phyloP scores from a whole-genome alignment of 2,888 invertebrate genomes.

The Perdita meconis region DNA sequence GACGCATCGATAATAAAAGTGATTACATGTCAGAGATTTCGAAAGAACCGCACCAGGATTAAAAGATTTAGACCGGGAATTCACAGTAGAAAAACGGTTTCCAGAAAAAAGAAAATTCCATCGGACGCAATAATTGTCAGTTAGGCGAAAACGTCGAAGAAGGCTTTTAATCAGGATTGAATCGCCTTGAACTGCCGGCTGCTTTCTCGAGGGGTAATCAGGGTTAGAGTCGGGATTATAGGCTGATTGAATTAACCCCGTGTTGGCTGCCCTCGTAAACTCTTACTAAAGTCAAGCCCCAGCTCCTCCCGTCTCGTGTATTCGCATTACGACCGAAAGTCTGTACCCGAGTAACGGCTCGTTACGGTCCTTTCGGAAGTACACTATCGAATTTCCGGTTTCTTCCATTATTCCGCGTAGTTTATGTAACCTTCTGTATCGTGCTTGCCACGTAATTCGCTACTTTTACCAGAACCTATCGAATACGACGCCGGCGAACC shows the following conservation, averaged over 20 bases:
- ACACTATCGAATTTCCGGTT: constrained; percentile 70
- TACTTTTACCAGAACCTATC: constrained; percentile 41
- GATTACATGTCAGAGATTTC: too few species aligned
- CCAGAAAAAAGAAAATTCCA: constrained; percentile 9
- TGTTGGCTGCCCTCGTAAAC: constrained; percentile 83
- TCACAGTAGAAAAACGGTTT: constrained; percentile 1
- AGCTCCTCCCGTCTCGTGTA: constrained; percentile 83
- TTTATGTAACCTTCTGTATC: constrained; percentile 52
- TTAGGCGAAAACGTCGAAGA: constrained; percentile 62
- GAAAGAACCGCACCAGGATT: too few species aligned
- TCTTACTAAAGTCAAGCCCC: constrained; percentile 81
- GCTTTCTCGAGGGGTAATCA: constrained; percentile 78
- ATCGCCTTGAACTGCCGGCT: constrained; percentile 66
- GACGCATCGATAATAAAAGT: too few species aligned
- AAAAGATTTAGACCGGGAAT: too few species aligned
- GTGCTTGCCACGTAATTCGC: constrained; percentile 32
- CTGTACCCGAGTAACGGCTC: constrained; percentile 76
- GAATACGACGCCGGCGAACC: not conserved
- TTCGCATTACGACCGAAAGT: constrained; percentile 78
- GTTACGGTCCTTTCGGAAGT: constrained; percentile 72
- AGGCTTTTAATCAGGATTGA: constrained; percentile 78
- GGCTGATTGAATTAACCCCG: constrained; percentile 83
- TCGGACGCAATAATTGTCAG: constrained; percentile 40
- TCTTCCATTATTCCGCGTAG: constrained; percentile 65
- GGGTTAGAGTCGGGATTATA: constrained; percentile 82